Percentiles rank a stretch among this genome's conserved stretches.
phyloP scores from a whole-genome alignment of 2,113 vertebrate species.

The Vulpes ferrilata region DNA sequence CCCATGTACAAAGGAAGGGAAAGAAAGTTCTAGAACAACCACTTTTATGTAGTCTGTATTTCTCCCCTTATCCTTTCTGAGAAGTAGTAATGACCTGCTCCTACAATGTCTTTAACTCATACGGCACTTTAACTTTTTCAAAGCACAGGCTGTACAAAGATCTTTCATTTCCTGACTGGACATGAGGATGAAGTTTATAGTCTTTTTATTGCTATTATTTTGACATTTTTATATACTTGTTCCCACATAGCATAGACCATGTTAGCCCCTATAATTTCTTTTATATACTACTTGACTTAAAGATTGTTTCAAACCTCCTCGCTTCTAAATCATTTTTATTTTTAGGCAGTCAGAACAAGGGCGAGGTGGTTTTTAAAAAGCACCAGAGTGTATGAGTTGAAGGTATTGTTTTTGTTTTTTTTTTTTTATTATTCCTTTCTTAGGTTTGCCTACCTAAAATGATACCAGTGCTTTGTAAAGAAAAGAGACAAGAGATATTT shows the following conservation, averaged over 20 bases:
- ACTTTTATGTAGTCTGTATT: conserved; percentile 32
- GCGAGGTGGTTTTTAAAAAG: conserved; percentile 53
- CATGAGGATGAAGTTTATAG: conserved; percentile 77
- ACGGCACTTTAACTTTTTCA: conserved; percentile 63
- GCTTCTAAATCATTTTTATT: conserved; percentile 80
- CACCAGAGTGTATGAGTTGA: conserved; percentile 34
- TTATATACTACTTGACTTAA: conserved; percentile 81
- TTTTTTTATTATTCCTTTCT: background rate
- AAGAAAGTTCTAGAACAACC: conserved; percentile 27
- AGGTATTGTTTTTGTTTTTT: background rate
- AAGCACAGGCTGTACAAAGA: conserved; percentile 57
- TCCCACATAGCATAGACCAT: conserved; percentile 54
- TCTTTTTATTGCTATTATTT: conserved; percentile 80
- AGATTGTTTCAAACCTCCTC: conserved; percentile 73
- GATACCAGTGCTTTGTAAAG: background rate
- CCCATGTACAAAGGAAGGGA: conserved; percentile 24
- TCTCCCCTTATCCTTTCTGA: background rate
- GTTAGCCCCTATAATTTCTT: conserved; percentile 76
- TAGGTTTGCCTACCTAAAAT: background rate
- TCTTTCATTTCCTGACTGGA: conserved; percentile 79
- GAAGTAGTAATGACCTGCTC: conserved; percentile 31
- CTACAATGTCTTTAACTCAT: conserved; percentile 55
- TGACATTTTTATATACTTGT: conserved; percentile 82
- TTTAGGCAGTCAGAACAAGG: conserved; percentile 68
- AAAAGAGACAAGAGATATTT: conserved; percentile 38